Evolutionary conservation across 2,113 vertebrate species (phyloP).

Genomic region (Sinocyclocheilus maitianheensis): DNA sequence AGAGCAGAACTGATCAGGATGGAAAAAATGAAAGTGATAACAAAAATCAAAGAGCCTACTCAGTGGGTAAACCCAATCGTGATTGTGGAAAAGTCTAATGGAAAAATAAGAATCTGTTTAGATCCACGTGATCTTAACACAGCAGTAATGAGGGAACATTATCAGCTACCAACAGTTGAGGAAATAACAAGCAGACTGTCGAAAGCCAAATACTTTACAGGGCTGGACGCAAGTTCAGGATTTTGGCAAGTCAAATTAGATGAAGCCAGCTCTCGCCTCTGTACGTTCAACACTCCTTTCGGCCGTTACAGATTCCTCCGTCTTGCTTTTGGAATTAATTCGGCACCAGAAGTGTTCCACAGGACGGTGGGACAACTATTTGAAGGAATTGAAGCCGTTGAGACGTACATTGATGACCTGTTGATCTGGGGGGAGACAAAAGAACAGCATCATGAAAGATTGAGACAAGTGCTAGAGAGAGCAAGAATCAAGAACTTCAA

Average conservation of each 20-base stretch:
- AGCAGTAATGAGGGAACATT: not conserved
- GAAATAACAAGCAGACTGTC: not conserved
- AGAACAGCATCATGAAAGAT: too few relatives aligned
- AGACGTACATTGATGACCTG: constrained; percentile 36
- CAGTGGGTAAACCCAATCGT: not conserved
- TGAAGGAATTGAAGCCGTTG: constrained; percentile 24
- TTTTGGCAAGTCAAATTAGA: constrained; percentile 52
- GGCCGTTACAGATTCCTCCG: not conserved
- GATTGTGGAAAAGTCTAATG: not conserved
- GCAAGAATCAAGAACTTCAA: too few relatives aligned
- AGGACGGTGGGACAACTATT: constrained; percentile 28
- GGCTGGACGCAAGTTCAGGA: constrained; percentile 48
- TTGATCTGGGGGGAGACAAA: too few relatives aligned
- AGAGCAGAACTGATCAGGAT: constrained; percentile 3
- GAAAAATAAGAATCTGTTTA: not conserved
- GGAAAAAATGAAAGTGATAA: not conserved
- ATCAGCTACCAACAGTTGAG: too few relatives aligned
- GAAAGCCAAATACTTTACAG: constrained; percentile 45
- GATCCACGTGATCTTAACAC: not conserved
- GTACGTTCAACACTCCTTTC: constrained; percentile 43
- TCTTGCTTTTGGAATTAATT: constrained; percentile 31
- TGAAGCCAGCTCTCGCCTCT: constrained; percentile 42
- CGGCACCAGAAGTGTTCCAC: not conserved
- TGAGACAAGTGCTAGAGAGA: too few relatives aligned
- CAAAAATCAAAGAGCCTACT: constrained; percentile 37